Conservation (phyloP, 92 coral and sea anemone species). For the Parazoanthus swiftii region DNA sequence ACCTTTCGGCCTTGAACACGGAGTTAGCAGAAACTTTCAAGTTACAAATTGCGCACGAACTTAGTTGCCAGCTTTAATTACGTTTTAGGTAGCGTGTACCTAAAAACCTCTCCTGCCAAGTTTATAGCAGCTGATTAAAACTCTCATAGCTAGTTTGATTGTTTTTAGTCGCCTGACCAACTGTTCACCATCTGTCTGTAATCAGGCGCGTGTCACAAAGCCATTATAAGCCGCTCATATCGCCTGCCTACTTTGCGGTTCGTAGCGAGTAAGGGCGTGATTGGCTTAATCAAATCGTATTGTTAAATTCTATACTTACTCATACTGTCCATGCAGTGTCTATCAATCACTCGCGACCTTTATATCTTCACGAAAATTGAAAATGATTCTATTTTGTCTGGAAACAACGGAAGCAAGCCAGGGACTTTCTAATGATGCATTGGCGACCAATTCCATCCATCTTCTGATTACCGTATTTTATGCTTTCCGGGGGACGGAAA, state of each 20-base stretch:
- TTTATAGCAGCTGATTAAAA: not conserved
- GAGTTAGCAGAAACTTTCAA: too few relatives aligned
- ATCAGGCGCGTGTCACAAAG: constrained; percentile 15
- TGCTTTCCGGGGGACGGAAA: constrained; percentile 31
- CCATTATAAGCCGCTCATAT: constrained; percentile 1
- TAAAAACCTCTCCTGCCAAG: not conserved
- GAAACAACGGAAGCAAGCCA: constrained; percentile 4
- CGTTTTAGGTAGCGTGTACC: not conserved
- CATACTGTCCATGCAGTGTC: not conserved
- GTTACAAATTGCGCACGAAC: not conserved
- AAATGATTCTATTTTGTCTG: constrained; percentile 13
- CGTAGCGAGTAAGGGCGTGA: constrained; percentile 11
- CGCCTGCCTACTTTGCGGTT: not conserved
- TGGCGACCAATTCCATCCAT: not conserved
- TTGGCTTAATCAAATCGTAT: constrained; percentile 11
- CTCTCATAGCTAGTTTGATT: not conserved
- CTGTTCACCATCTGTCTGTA: constrained; percentile 32
- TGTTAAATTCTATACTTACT: constrained; percentile 2
- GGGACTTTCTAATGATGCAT: not conserved
- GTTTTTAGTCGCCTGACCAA: not conserved
- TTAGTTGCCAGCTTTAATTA: too few relatives aligned
- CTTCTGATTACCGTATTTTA: not conserved
- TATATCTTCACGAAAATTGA: not conserved
- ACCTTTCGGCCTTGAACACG: too few relatives aligned
- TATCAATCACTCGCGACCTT: constrained; percentile 25